phyloP scores from a whole-genome alignment of 2,113 vertebrate species.

The Lontra canadensis region DNA sequence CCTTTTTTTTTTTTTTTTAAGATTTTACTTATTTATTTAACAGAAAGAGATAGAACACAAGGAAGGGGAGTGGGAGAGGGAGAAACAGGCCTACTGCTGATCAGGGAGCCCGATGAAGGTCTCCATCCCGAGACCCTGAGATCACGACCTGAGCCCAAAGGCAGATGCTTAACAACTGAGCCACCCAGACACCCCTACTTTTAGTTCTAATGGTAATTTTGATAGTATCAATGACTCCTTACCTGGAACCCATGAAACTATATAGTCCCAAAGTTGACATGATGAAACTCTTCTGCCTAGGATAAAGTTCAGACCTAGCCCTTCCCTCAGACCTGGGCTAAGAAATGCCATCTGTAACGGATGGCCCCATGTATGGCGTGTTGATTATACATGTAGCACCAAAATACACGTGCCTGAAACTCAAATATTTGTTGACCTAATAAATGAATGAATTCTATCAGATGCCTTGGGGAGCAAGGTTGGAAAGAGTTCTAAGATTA shows the following conservation, averaged over 20 bases:
- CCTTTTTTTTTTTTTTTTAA: background rate
- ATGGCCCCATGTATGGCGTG: background rate
- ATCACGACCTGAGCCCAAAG: too few relatives aligned
- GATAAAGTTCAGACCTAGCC: background rate
- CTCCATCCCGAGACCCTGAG: too few relatives aligned
- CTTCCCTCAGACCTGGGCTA: background rate
- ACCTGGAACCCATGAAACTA: background rate
- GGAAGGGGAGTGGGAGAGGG: too few relatives aligned
- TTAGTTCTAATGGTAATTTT: background rate
- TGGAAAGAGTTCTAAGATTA: background rate
- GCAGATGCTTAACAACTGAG: too few relatives aligned
- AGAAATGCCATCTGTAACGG: background rate
- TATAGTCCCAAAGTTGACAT: background rate
- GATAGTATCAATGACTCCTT: background rate
- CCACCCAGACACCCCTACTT: background rate
- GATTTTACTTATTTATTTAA: too few relatives aligned
- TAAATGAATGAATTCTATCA: background rate
- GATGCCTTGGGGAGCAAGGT: background rate
- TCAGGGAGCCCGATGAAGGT: too few relatives aligned
- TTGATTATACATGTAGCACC: background rate
- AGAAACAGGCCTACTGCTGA: too few relatives aligned
- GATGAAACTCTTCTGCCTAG: background rate
- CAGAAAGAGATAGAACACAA: too few relatives aligned
- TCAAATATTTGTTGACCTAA: background rate
- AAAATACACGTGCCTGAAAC: background rate